phyloP scores from a whole-genome alignment of 1,140 invertebrate genomes.

The Odontomachus brunneus region DNA sequence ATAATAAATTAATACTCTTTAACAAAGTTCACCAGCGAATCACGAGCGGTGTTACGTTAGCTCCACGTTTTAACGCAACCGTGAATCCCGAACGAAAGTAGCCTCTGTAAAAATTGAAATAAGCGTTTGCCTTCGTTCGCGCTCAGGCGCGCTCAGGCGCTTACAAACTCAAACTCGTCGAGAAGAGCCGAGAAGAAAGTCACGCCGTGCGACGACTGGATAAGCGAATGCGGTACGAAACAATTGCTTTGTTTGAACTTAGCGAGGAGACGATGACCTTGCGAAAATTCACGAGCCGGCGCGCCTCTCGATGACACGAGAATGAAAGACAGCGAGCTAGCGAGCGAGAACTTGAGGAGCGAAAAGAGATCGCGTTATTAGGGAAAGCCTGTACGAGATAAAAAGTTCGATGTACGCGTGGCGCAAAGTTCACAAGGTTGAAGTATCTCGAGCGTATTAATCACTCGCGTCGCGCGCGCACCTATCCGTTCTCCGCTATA shows the following conservation, averaged over 20 bases:
- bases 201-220: background rate
- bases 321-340: background rate
- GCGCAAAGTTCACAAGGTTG: too few relatives aligned
- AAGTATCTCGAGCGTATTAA: constrained; percentile 4
- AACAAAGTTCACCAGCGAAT: background rate
- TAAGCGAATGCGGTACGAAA: constrained; percentile 1
- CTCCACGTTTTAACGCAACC: background rate
- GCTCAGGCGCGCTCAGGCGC: background rate
- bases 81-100: background rate
- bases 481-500: background rate
- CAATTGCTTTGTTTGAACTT: constrained; percentile 33
- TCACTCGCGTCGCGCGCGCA: background rate
- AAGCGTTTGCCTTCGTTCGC: too few relatives aligned
- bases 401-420: too few relatives aligned
- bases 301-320: background rate
- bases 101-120: background rate
- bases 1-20: background rate
- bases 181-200: constrained; percentile 1
- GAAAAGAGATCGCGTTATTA: too few relatives aligned
- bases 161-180: too few relatives aligned
- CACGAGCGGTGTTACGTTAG: background rate
- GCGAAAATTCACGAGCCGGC: constrained; percentile 5
- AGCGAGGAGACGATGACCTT: constrained; percentile 9
- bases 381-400: too few relatives aligned
- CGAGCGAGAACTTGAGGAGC: too few relatives aligned